phyloP scores from a whole-genome alignment of 2,888 invertebrate genomes.

The Sthenelais limicola region DNA sequence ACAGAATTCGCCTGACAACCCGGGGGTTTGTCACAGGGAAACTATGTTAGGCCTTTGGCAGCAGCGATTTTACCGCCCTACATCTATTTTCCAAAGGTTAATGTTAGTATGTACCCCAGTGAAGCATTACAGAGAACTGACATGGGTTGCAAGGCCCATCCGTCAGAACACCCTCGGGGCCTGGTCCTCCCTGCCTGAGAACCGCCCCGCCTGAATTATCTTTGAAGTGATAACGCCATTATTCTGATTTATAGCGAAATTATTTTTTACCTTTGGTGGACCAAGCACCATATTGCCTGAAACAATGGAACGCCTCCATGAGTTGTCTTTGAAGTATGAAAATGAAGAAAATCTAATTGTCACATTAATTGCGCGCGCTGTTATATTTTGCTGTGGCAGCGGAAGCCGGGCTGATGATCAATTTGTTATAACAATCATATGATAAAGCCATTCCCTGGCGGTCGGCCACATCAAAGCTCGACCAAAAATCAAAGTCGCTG shows the following conservation, averaged over 20 bases:
- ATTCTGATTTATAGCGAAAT: constrained; percentile 40
- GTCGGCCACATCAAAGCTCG: background rate
- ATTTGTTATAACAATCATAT: constrained; percentile 40
- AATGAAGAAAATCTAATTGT: constrained; percentile 36
- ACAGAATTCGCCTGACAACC: no score
- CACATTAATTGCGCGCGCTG: constrained; percentile 29
- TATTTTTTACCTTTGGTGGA: constrained; percentile 42
- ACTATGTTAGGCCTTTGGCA: no score
- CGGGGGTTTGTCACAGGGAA: no score
- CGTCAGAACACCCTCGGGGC: constrained; percentile 1
- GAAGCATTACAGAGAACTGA: constrained; percentile 10
- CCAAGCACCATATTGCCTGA: constrained; percentile 8
- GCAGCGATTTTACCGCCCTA: background rate
- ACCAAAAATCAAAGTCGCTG: constrained; percentile 27
- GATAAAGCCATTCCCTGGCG: background rate
- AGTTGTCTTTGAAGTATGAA: constrained; percentile 33
- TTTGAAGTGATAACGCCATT: constrained; percentile 42
- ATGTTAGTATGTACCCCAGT: constrained; percentile 1
- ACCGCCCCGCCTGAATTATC: constrained; percentile 4
- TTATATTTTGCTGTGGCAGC: constrained; percentile 16
- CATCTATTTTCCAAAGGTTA: constrained; percentile 35
- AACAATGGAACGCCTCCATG: background rate
- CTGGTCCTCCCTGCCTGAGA: background rate
- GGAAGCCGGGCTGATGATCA: constrained; percentile 30
- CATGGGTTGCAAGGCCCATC: constrained; percentile 21